Evolutionary conservation across 2,888 invertebrate species (phyloP), one percentile per base, ranked within the genome.

Genomic region (Apamea epomidion): DNA sequence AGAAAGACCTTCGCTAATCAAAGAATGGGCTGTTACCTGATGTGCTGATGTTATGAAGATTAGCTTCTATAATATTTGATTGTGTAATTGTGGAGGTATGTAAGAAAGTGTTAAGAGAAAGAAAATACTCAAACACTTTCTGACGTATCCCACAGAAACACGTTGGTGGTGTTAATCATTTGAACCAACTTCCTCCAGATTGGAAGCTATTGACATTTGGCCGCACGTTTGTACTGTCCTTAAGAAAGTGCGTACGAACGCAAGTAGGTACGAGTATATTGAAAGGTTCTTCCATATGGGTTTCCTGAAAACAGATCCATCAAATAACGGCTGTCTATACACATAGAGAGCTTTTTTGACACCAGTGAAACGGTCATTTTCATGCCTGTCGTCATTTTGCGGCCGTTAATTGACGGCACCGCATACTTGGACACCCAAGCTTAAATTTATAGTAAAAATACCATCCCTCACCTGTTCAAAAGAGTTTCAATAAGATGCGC

Each of bases 401-500:
- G 4, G 12, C 12, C 58, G 58, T 58, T 58, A 58, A 21, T 54
- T 54, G 54, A 54, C 54, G 54, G 54, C 54, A 54, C 58, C 1
- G 58, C 58, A 10, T 58, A 58, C 58, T 58, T 12, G 4, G 4
- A 58, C 58, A 58, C 10, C 51, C 54, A 54, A 54, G 54, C 54
- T 54, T 54, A 54, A 21, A 54, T 21, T 8, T 58, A 60, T 4
- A n/a, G 21, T 60, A 32, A 16, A 78, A 78, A 16, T 4, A 16
- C 2, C 12, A 29, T 18, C 69, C 89, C 97, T 96, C 89, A 98
- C 98, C 98, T 97, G 89, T 97, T 97, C 82, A 98, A 98, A 42
- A 99, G 97, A 0, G 99, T 98, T 94, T 99, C 99, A 89, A 99
- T 97, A 72, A 99, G 97, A 89, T 98, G 98, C 3, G 99, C 98